Percentiles rank a stretch among this genome's conserved stretches.
These are phyloP conservation scores for Terebella lapidaria DNA, from an alignment of 2,888 invertebrate genomes.

Conservation along the genomic window DNA sequence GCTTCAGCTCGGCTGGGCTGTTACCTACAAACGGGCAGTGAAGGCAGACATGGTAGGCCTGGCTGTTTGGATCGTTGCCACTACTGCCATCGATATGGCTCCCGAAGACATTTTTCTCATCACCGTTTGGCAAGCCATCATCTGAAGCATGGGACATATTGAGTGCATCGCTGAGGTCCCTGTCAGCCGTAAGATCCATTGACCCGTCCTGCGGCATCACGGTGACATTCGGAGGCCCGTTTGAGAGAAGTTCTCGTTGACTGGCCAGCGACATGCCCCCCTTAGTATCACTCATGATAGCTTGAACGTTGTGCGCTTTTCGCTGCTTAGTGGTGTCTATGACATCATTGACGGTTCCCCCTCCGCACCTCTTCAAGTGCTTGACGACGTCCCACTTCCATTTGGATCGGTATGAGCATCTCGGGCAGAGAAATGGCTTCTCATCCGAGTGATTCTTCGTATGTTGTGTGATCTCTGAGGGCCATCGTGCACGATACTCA, in stretches of 20 bases:
- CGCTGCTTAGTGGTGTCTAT: constrained; percentile 39
- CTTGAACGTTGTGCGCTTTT: constrained; percentile 4
- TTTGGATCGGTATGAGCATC: constrained; percentile 51
- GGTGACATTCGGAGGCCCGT: constrained; percentile 44
- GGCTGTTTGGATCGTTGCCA: neutral
- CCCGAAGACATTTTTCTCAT: neutral
- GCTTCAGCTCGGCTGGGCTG: constrained; percentile 45
- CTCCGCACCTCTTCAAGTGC: constrained; percentile 49
- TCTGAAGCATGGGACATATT: constrained; percentile 3
- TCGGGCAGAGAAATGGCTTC: constrained; percentile 50
- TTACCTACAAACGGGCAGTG: constrained; percentile 45
- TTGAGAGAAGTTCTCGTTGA: constrained; percentile 13
- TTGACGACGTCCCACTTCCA: constrained; percentile 55
- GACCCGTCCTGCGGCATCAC: constrained; percentile 24
- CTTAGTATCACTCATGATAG: constrained; percentile 5
- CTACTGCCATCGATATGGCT: neutral
- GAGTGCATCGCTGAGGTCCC: neutral
- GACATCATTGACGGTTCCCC: constrained; percentile 48
- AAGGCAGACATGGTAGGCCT: constrained; percentile 32
- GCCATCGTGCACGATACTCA: constrained; percentile 52
- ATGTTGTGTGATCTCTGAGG: constrained; percentile 52
- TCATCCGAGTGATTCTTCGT: constrained; percentile 53
- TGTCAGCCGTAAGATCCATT: neutral
- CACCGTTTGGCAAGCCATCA: neutral
- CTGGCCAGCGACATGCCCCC: neutral